phyloP scores from a whole-genome alignment of 1,140 invertebrate genomes.

The Heliconius congener region DNA sequence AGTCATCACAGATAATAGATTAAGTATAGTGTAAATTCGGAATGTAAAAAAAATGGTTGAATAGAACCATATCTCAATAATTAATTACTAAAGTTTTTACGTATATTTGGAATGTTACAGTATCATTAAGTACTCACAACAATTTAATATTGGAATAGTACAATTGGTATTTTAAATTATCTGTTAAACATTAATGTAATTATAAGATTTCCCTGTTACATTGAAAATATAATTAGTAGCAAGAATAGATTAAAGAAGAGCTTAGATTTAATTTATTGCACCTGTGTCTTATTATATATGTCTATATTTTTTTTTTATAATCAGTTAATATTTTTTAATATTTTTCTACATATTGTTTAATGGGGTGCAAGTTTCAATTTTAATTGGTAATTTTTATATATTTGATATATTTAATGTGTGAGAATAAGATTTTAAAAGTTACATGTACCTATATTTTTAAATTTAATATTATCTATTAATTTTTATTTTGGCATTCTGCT shows the following conservation, averaged over 20 bases:
- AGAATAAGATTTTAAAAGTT: not conserved
- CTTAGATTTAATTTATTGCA: not conserved
- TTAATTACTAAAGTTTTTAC: conserved; percentile 9
- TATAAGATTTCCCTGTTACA: not conserved
- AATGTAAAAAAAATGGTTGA: not conserved
- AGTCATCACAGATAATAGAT: conserved; percentile 1
- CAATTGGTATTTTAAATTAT: not conserved
- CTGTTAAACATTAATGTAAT: not conserved
- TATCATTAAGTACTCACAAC: not conserved
- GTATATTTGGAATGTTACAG: conserved; percentile 12
- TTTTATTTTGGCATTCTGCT: conserved; percentile 58
- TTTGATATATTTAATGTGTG: not conserved
- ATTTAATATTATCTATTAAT: not conserved
- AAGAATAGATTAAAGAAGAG: not conserved
- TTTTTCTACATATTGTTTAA: not conserved
- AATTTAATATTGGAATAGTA: not conserved
- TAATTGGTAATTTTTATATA: not conserved
- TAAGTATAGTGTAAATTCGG: not conserved
- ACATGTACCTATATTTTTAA: not conserved
- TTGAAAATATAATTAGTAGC: not conserved
- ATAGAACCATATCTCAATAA: conserved; percentile 3
- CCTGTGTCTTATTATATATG: not conserved
- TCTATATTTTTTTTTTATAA: not conserved
- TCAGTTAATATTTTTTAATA: not conserved
- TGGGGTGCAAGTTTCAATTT: not conserved